Conservation (phyloP, 1,140 invertebrate species). For the Chelonus insularis region DNA sequence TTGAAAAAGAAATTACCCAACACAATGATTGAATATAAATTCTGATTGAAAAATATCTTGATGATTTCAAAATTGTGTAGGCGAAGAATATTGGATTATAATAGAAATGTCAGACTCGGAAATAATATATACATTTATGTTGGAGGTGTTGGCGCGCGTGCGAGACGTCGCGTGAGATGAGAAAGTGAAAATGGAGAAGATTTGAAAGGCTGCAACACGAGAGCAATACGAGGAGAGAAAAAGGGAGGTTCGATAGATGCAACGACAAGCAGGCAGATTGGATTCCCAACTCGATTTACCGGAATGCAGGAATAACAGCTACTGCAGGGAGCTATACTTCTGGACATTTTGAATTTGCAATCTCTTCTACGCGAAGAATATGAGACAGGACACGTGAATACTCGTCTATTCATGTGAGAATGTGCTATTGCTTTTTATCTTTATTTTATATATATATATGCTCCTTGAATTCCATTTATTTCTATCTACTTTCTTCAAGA, state of each 20-base stretch:
- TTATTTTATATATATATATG: not conserved
- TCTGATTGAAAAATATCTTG: too few species aligned
- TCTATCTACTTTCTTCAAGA: constrained; percentile 29
- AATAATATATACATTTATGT: too few species aligned
- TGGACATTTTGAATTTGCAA: constrained; percentile 37
- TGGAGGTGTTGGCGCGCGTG: too few species aligned
- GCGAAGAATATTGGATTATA: too few species aligned
- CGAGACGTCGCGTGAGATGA: not conserved
- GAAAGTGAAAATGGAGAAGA: not conserved
- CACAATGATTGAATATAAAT: too few species aligned
- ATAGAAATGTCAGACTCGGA: too few species aligned
- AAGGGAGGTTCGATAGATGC: constrained; percentile 33
- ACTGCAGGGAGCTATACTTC: constrained; percentile 28
- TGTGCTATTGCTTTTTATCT: constrained; percentile 3
- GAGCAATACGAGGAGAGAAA: constrained; percentile 28
- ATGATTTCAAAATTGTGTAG: too few species aligned
- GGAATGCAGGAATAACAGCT: constrained; percentile 51
- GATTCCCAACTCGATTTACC: constrained; percentile 50
- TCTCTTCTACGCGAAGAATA: constrained; percentile 29
- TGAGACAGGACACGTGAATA: not conserved
- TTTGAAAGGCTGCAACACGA: too few species aligned
- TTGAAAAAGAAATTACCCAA: too few species aligned
- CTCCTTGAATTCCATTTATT: constrained; percentile 34
- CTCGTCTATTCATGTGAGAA: constrained; percentile 6
- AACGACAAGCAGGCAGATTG: constrained; percentile 49